Conservation (phyloP, 2,888 invertebrate species). For the Neelides folsomi region DNA sequence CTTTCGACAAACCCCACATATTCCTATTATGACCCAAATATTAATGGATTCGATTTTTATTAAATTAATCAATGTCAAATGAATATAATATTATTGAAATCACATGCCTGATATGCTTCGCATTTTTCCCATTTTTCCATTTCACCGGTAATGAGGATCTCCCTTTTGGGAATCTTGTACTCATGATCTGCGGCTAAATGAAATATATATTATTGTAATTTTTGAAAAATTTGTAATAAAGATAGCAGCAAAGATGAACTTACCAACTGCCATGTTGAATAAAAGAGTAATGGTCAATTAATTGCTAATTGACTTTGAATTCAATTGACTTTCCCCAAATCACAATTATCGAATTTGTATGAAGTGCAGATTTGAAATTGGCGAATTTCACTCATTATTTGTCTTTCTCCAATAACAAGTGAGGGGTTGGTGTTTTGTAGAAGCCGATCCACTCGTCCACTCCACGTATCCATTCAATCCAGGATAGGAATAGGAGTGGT, state of each 20-base stretch:
- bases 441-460: too few relatives aligned
- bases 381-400: too few relatives aligned
- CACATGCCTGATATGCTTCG: conserved; percentile 60
- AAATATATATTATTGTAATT: neutral
- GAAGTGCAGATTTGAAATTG: too few relatives aligned
- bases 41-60: neutral
- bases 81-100: conserved; percentile 30
- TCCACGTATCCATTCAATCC: too few relatives aligned
- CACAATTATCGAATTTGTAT: too few relatives aligned
- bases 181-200: conserved; percentile 43
- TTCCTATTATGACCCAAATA: conserved; percentile 50
- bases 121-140: conserved; percentile 71
- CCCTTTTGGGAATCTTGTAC: conserved; percentile 51
- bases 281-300: too few relatives aligned
- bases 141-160: conserved; percentile 52
- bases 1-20: conserved; percentile 75
- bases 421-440: too few relatives aligned
- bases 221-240: neutral
- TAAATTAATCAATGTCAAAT: conserved; percentile 5
- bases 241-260: conserved; percentile 43
- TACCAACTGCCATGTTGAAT: conserved; percentile 14
- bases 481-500: too few relatives aligned
- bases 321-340: too few relatives aligned
- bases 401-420: too few relatives aligned
- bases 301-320: too few relatives aligned